A percentile compares a stretch with the other conserved stretches of the same genome.
These are phyloP conservation scores for Taphrorychus bicolor DNA, from an alignment of 2,888 invertebrate species.

Conservation along the genomic window DNA sequence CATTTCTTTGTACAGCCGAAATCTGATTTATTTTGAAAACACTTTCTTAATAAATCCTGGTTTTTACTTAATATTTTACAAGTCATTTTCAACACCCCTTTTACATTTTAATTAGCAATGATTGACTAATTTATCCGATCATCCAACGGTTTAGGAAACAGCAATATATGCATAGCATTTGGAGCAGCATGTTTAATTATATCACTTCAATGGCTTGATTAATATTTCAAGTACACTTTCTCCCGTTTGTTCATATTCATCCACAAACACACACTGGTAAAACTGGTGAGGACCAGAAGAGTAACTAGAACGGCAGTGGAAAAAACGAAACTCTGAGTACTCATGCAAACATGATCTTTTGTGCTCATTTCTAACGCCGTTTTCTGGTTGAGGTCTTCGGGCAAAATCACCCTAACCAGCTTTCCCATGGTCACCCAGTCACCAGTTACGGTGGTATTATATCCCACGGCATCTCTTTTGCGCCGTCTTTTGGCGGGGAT, in stretches of 20 bases:
- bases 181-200: too few species aligned
- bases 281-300: constrained; percentile 66
- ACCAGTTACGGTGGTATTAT: constrained; percentile 63
- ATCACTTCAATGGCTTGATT: not conserved
- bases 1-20: too few species aligned
- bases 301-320: constrained; percentile 67
- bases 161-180: too few species aligned
- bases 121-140: too few species aligned
- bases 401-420: constrained; percentile 71
- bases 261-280: constrained; percentile 64
- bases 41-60: too few species aligned
- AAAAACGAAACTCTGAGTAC: constrained; percentile 69
- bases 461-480: constrained; percentile 59
- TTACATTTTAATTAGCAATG: too few species aligned
- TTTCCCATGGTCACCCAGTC: constrained; percentile 71
- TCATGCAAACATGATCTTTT: constrained; percentile 67
- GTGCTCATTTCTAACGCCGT: constrained; percentile 51
- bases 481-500: constrained; percentile 61
- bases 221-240: constrained; percentile 32
- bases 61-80: too few species aligned
- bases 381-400: constrained; percentile 68
- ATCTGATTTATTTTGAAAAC: too few species aligned
- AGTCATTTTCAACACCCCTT: too few species aligned
- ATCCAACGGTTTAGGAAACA: too few species aligned
- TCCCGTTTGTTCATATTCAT: constrained; percentile 49